Base-by-base conservation (phyloP, 2,113 vertebrate species). In the Silurus meridionalis region DNA sequence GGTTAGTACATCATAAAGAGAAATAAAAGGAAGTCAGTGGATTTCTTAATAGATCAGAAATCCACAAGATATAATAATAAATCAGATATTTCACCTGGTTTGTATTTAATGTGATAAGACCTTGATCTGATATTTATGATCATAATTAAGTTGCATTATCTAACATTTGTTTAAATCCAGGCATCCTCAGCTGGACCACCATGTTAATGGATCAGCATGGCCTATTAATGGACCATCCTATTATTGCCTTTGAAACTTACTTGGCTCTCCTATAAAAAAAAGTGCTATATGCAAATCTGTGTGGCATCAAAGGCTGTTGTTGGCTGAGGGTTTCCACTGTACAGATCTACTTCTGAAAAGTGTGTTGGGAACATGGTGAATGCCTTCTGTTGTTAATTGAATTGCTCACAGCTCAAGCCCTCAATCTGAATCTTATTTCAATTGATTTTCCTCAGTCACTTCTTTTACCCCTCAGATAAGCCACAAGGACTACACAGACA, bases 381-480 rank as follows among this genome's bases (percentile, higher is more conserved):
- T 61, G 37, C 85, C 69, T 84, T 53, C 85, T 55, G 83, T 80
- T 78, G 71, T 82, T 87, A 83, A 89, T 85, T 80, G 79, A 86
- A 83, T 83, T 82, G 80, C 80, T 61, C 86, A 83, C 57, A 57
- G 80, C 80, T 81, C 71, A 80, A 60, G 83, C 61, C 69, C 53
- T 53, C 72, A 52, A 74, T 83, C 80, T 67, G 64, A 85, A 85
- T 89, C 53, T 85, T 60, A 83, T 85, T 85, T 85, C 67, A 81
- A 83, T 83, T 71, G 72, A 85, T 87, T 87, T 85, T 23, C 53
- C 67, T 48, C 28, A 55, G 17, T 60, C 80, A 57, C 60, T 57
- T 37, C 14, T 58, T 80, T 28, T 67, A 48, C 71, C n/a, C 11
- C 83, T 50, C 37, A 52, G 63, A 78, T 79, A 82, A 77, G 79